These are phyloP conservation scores for Rallus limicola DNA, from an alignment of 2,113 vertebrate species.

Conservation along the genomic window DNA sequence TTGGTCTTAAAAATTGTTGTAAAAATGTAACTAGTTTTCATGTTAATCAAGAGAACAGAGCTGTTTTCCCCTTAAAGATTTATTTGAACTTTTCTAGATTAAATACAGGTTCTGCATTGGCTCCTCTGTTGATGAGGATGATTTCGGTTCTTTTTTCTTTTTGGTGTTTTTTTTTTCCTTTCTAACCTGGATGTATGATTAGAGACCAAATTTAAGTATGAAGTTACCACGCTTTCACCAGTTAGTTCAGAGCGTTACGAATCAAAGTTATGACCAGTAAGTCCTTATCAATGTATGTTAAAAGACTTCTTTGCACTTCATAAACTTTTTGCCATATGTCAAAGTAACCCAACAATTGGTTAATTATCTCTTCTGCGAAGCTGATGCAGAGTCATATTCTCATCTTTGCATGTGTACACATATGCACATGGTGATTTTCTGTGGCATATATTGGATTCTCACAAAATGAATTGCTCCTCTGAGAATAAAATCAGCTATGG, in stretches of 20 bases:
- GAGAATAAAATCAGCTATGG: slow-evolving; percentile 1
- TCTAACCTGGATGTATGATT: neutral
- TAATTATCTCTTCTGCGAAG: neutral
- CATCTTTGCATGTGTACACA: neutral
- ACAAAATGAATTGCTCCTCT: neutral
- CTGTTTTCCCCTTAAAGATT: neutral
- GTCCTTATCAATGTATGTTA: neutral
- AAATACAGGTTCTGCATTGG: neutral
- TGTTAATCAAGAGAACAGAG: neutral
- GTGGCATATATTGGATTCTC: neutral
- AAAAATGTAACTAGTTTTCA: neutral
- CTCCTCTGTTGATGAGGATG: neutral
- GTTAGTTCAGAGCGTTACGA: neutral
- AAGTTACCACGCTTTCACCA: neutral
- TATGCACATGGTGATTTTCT: neutral
- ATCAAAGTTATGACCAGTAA: neutral
- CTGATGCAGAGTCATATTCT: neutral
- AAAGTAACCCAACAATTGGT: neutral
- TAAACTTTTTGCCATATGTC: neutral
- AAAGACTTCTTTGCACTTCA: neutral
- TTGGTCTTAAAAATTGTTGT: neutral
- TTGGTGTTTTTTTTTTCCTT: neutral
- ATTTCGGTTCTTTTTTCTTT: neutral
- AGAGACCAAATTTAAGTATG: neutral
- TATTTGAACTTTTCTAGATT: neutral